Conservation (phyloP, 2,888 invertebrate species). For the Sepiola atlantica region DNA sequence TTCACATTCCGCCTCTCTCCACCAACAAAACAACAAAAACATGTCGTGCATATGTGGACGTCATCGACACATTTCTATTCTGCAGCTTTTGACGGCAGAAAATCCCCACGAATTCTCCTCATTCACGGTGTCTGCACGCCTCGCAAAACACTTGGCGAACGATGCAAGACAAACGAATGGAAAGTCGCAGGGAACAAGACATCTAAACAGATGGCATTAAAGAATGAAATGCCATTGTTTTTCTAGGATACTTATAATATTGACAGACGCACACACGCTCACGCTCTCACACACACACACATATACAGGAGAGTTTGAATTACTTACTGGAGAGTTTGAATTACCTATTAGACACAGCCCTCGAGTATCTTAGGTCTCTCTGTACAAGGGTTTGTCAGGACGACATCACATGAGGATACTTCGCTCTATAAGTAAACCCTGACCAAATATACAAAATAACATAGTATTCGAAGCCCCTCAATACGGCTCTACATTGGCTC, state of each 20-base stretch:
- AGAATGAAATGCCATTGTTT: background rate
- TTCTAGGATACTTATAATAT: background rate
- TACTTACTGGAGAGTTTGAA: too few species aligned
- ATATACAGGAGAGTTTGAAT: too few species aligned
- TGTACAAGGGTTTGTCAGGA: too few species aligned
- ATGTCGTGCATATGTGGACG: background rate
- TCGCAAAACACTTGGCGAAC: background rate
- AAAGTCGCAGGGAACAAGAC: background rate
- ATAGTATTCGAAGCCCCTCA: too few species aligned
- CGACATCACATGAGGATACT: too few species aligned
- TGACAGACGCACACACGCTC: background rate
- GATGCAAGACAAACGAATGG: background rate
- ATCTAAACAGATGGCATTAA: background rate
- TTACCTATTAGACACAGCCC: too few species aligned
- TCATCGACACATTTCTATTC: background rate
- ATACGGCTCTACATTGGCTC: too few species aligned
- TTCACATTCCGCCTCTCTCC: background rate
- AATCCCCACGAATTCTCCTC: background rate
- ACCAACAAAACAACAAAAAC: background rate
- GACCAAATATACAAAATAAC: too few species aligned
- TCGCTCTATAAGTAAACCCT: too few species aligned
- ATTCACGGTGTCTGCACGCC: background rate
- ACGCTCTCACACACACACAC: background rate
- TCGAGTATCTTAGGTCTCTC: too few species aligned
- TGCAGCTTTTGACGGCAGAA: background rate